Conservation (phyloP, 2,797 vertebrate species). For the Vireo griseus region DNA sequence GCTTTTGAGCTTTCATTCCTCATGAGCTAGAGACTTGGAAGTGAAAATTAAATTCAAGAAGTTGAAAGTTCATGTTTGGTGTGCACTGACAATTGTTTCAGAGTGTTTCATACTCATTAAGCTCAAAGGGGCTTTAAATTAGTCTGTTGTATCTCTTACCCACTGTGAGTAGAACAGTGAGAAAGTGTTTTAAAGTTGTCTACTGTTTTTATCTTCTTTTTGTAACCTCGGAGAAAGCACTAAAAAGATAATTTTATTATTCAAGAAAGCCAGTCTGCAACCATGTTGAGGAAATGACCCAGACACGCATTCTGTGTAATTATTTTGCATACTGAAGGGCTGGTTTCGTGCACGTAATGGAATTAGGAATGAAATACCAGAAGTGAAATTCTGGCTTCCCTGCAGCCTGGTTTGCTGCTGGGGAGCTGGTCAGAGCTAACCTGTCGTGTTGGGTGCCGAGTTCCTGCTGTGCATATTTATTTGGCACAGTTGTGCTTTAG, state of each 20-base stretch:
- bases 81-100: not conserved
- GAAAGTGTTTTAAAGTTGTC: not conserved
- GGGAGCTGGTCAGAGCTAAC: not conserved
- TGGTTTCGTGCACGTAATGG: not conserved
- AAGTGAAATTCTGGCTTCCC: not conserved
- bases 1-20: not conserved
- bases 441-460: fast-evolving
- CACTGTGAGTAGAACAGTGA: not conserved
- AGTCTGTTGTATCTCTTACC: not conserved
- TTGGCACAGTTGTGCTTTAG: not conserved
- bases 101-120: not conserved
- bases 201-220: not conserved
- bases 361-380: not conserved
- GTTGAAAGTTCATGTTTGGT: not conserved
- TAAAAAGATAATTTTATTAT: not conserved
- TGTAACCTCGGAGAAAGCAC: not conserved
- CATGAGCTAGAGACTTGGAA: not conserved
- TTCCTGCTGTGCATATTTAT: not conserved
- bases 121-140: not conserved
- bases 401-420: not conserved
- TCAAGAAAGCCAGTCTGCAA: not conserved
- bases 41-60: not conserved
- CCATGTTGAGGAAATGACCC: not conserved
- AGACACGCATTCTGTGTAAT: not conserved
- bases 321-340: not conserved